Evolutionary conservation across 2,113 vertebrate genomes (phyloP).

Genomic region (Tautogolabrus adspersus): DNA sequence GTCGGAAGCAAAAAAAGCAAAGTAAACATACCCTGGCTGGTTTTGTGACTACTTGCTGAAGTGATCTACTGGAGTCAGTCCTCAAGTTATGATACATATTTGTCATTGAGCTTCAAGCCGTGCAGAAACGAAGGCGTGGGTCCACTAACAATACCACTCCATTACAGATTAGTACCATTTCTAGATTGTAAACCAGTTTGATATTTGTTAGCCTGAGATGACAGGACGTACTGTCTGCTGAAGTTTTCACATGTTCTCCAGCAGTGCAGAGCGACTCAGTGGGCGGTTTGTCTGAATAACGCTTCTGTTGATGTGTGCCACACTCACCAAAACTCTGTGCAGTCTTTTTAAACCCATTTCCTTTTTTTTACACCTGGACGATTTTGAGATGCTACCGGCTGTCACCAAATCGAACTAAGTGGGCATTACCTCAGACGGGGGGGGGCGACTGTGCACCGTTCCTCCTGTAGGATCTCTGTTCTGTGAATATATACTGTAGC

Average conservation of each 20-base stretch:
- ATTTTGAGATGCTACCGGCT: conserved; percentile 38
- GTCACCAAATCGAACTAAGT: conserved; percentile 51
- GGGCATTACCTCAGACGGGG: conserved; percentile 66
- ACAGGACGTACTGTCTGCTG: neutral
- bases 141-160: too few species aligned
- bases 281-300: conserved; percentile 1
- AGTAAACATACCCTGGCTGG: too few species aligned
- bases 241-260: neutral
- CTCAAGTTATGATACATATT: too few species aligned
- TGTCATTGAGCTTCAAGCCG: too few species aligned
- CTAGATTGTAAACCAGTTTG: neutral
- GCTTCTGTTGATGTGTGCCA: neutral
- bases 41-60: too few species aligned
- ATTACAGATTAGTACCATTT: neutral
- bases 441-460: conserved; percentile 26
- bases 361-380: conserved; percentile 34
- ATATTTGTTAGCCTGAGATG: neutral
- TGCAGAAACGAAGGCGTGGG: too few species aligned
- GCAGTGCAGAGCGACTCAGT: neutral
- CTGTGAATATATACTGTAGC: conserved; percentile 52
- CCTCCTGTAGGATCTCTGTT: conserved; percentile 17
- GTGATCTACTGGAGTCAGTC: too few species aligned
- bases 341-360: neutral
- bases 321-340: neutral
- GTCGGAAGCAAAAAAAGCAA: too few species aligned